Conservation (phyloP, 2,113 vertebrate species). For the Trichechus manatus region DNA sequence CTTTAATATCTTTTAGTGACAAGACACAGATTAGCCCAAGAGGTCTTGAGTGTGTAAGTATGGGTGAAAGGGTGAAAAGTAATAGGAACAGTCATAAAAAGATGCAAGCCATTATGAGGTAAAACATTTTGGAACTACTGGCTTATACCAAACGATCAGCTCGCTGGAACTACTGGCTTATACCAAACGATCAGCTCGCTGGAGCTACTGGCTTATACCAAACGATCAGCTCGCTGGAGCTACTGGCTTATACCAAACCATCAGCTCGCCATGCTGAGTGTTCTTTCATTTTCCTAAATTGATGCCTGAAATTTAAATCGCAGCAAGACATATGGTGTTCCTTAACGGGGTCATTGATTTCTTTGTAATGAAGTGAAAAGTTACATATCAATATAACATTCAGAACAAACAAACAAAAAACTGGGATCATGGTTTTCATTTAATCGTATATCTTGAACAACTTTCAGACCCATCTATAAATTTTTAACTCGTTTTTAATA, state of each 20-base stretch:
- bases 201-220: too few species aligned
- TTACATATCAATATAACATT: not conserved
- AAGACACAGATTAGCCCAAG: not conserved
- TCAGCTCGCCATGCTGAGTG: not conserved
- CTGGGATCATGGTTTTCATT: not conserved
- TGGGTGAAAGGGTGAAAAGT: not conserved
- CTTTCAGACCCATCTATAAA: not conserved
- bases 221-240: not conserved
- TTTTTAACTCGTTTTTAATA: not conserved
- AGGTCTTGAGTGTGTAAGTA: not conserved
- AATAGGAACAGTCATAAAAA: not conserved
- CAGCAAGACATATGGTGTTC: not conserved
- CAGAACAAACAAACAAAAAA: not conserved
- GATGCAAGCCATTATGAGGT: not conserved
- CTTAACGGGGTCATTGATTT: not conserved
- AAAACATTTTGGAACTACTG: too few species aligned
- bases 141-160: too few species aligned
- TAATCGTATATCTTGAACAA: not conserved
- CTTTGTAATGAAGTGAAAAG: constrained; percentile 1
- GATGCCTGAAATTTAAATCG: constrained; percentile 26
- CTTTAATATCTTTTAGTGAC: not conserved
- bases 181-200: not conserved
- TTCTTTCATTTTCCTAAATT: not conserved
- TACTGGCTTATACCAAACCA: not conserved
- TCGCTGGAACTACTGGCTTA: too few species aligned